Conservation (phyloP, 1,140 invertebrate genomes). For the Coptotermes formosanus region DNA sequence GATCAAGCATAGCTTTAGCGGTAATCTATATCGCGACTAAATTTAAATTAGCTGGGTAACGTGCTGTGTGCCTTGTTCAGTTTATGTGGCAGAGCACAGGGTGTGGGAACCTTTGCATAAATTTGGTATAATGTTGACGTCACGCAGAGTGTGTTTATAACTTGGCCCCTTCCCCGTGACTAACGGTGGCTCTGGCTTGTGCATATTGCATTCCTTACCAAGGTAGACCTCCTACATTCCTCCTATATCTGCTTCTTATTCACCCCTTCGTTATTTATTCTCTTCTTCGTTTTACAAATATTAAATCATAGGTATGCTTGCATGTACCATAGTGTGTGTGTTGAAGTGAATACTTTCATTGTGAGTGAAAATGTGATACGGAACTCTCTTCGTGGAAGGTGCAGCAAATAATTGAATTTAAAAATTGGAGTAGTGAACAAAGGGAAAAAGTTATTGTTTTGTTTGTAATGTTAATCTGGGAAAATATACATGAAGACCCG, state of each 20-base stretch:
- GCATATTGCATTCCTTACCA: constrained; percentile 10
- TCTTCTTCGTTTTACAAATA: too few species aligned
- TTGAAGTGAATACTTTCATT: too few species aligned
- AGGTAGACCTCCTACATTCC: neutral
- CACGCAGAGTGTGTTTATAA: neutral
- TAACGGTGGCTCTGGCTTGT: neutral
- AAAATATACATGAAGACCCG: too few species aligned
- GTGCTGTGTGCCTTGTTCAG: neutral
- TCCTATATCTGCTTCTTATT: neutral
- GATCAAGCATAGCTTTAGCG: neutral
- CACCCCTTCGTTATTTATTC: too few species aligned
- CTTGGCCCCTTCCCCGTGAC: neutral
- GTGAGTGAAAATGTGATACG: too few species aligned
- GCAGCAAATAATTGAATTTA: too few species aligned
- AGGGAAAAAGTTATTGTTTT: too few species aligned
- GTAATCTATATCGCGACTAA: neutral
- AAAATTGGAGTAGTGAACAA: too few species aligned
- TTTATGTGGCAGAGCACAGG: neutral
- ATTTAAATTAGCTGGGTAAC: neutral
- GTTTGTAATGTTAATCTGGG: too few species aligned
- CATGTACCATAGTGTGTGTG: too few species aligned
- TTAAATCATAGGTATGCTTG: too few species aligned
- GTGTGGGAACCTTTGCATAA: neutral
- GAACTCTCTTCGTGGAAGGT: too few species aligned
- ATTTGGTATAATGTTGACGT: constrained; percentile 2